phyloP scores from a whole-genome alignment of 2,113 vertebrate genomes.

The Macheiramphus alcinus region DNA sequence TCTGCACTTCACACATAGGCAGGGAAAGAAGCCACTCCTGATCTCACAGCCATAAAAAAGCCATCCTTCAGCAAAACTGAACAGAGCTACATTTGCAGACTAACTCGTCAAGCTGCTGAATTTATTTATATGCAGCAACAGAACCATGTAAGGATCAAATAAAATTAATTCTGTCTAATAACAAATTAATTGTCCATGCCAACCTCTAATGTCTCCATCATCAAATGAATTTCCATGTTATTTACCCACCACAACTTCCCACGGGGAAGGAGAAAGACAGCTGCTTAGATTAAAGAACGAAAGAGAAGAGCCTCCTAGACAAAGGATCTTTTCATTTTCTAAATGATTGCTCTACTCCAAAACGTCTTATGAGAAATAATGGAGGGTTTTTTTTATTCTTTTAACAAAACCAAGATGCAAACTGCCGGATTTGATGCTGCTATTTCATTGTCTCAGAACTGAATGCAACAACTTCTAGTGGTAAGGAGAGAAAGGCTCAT shows the following conservation, averaged over 20 bases:
- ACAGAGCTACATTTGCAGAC: neutral
- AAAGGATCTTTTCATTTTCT: constrained; percentile 55
- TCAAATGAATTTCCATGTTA: constrained; percentile 62
- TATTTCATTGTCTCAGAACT: neutral
- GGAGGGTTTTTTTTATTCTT: neutral
- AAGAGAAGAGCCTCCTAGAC: constrained; percentile 44
- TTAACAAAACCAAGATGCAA: constrained; percentile 3
- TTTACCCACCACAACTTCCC: constrained; percentile 61
- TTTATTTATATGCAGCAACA: constrained; percentile 52
- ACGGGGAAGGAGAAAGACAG: constrained; percentile 40
- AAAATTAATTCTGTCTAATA: constrained; percentile 67
- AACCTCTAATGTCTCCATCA: constrained; percentile 64
- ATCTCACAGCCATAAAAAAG: neutral
- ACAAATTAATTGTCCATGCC: constrained; percentile 67
- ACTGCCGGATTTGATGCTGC: neutral
- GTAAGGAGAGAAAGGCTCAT: neutral
- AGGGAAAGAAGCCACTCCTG: neutral
- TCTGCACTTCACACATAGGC: neutral
- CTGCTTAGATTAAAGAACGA: constrained; percentile 46
- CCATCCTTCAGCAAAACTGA: neutral
- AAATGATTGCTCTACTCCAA: constrained; percentile 38
- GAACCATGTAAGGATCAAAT: constrained; percentile 55
- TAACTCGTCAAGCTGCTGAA: neutral
- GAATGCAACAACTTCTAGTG: neutral
- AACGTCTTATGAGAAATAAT: neutral